Evolutionary conservation across 1,140 invertebrate genomes (phyloP).

Genomic region (Aphidius gifuensis): DNA sequence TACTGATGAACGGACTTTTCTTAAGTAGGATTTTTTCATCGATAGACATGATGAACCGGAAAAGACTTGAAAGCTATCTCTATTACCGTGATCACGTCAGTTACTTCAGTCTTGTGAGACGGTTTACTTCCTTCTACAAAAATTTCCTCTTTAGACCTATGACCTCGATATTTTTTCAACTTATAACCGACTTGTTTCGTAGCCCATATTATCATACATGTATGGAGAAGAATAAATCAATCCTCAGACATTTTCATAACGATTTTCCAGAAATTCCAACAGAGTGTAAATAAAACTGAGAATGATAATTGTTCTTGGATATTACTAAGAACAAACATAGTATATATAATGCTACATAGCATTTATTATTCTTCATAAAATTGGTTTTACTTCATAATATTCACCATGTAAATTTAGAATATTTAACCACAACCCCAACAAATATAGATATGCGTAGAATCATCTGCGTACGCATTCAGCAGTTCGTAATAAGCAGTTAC

Average conservation of each 20-base stretch:
- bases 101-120: constrained; percentile 21
- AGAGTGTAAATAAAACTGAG: too few relatives aligned
- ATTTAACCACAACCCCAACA: constrained; percentile 4
- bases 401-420: too few relatives aligned
- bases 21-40: constrained; percentile 16
- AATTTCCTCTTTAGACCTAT: constrained; percentile 27
- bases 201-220: too few relatives aligned
- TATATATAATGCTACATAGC: too few relatives aligned
- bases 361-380: too few relatives aligned
- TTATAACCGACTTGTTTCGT: too few relatives aligned
- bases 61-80: constrained; percentile 11
- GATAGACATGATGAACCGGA: constrained; percentile 15
- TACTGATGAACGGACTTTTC: constrained; percentile 11
- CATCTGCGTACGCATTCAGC: constrained; percentile 30
- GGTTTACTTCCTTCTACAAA: constrained; percentile 27
- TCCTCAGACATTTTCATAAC: too few relatives aligned
- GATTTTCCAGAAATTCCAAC: too few relatives aligned
- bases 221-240: too few relatives aligned
- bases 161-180: constrained; percentile 13
- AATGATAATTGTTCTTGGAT: too few relatives aligned
- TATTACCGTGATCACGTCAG: constrained; percentile 6
- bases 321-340: too few relatives aligned
- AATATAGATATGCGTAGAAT: constrained; percentile 23
- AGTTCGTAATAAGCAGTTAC: constrained; percentile 42
- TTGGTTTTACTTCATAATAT: too few relatives aligned